Evolutionary conservation across 2,113 vertebrate genomes (phyloP).

Genomic region (Murina feae): DNA sequence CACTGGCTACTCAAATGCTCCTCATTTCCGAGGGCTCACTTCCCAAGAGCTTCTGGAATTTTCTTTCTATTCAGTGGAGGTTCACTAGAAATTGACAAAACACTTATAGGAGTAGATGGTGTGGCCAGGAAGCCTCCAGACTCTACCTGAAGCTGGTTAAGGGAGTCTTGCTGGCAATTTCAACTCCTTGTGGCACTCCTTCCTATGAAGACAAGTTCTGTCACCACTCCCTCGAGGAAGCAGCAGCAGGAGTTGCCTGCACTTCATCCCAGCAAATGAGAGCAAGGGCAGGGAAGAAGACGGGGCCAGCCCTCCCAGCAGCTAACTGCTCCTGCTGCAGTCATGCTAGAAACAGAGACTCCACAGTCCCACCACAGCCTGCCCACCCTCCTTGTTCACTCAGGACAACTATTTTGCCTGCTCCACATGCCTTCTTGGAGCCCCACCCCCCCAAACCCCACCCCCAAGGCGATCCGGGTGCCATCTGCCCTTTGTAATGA

Average conservation of each 20-base stretch:
- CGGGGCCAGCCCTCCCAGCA: not conserved
- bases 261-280: not conserved
- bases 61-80: not conserved
- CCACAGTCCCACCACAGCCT: rapidly evolving
- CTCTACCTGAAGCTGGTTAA: not conserved
- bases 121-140: not conserved
- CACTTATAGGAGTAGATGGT: no score
- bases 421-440: not conserved
- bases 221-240: rapidly evolving
- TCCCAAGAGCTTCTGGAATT: not conserved
- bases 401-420: not conserved
- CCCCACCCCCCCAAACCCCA: not conserved
- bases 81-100: not conserved
- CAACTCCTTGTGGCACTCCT: not conserved
- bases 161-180: not conserved
- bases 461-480: rapidly evolving
- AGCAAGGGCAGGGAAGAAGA: not conserved
- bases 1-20: no score
- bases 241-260: rapidly evolving
- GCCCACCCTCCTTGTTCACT: not conserved
- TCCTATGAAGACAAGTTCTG: rapidly evolving
- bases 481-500: not conserved
- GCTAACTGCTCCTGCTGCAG: not conserved
- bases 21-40: not conserved
- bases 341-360: rapidly evolving